Evolutionary conservation across 2,113 vertebrate genomes (phyloP).

Genomic region (Megaleporinus macrocephalus): DNA sequence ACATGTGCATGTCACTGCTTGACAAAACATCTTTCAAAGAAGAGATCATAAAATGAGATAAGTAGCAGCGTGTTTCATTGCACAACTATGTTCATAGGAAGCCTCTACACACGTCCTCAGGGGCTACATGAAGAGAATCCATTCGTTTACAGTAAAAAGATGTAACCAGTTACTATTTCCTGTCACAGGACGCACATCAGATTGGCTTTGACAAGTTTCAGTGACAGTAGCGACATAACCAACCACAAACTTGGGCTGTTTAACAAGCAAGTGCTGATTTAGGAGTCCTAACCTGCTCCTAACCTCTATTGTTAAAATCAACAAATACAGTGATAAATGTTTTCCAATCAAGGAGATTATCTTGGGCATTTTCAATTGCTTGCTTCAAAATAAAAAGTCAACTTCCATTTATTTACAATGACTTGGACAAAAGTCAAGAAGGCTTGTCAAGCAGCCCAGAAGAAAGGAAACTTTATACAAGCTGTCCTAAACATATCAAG

Average conservation of each 20-base stretch:
- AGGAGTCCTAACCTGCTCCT: background rate
- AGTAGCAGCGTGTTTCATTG: no score
- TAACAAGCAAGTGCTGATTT: background rate
- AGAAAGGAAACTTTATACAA: background rate
- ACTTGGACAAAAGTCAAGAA: background rate
- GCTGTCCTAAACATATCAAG: background rate
- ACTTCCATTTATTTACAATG: background rate
- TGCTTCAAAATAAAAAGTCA: background rate
- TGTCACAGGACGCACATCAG: background rate
- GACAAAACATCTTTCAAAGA: no score
- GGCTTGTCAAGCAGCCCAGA: no score
- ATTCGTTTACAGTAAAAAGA: background rate
- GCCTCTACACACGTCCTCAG: background rate
- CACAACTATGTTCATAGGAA: no score
- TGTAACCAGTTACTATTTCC: background rate
- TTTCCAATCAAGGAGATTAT: background rate
- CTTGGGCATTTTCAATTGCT: background rate
- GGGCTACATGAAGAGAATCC: background rate
- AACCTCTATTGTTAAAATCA: background rate
- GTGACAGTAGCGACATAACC: background rate
- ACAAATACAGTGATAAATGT: background rate
- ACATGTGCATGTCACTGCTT: no score
- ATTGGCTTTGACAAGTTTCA: background rate
- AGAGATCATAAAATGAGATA: no score
- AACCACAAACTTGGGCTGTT: background rate